Base-by-base conservation (phyloP, 2,113 vertebrate genomes). In the Suncus etruscus region DNA sequence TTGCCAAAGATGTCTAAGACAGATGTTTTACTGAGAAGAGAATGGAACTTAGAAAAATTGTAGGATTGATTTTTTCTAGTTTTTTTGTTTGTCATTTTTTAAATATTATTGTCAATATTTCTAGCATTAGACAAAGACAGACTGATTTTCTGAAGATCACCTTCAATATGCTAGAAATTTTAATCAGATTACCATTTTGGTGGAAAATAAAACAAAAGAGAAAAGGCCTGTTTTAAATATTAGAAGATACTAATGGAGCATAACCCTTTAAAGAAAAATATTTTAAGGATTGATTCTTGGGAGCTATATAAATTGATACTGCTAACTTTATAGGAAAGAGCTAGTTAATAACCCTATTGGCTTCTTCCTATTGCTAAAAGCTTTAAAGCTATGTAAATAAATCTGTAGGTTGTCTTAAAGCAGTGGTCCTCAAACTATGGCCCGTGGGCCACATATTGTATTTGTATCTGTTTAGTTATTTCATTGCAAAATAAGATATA, bases 71-170 rank as follows among this genome's bases (percentile, higher is more conserved):
- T 50, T 93, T 78, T 15, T 29, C 12, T 89, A 8, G 29, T 87
- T 84, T 75, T 93, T 88, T 87, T 87, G 15, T 84, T 76, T 74
- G 32, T 29, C 29, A 76, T 78, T 12, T 9, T 96, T 94, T 94
- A n/a, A 94, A 92, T 51, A 27, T 50, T 80, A 84, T 95, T 97
- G 72, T 93, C 93, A 96, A 88, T 72, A 3, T 97, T 89, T 95
- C 87, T 95, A 86, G 87, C 93, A 95, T 97, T 85, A 81, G 78
- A 47, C 61, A 48, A 95, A 95, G 87, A 5, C 95, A 97, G 94
- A 94, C 91, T 96, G 93, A 95, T 97, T 95, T 96, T 97, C 94
- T 97, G 95, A 96, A 95, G 89, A 96, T 97, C 76, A 94, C 47
- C 51, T 96, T 87, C 92, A 94, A 91, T 48, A 92, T 80, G 79